These are phyloP conservation scores for Salvelinus sp. DNA, from an alignment of 2,113 vertebrate genomes.

Conservation along the genomic window DNA sequence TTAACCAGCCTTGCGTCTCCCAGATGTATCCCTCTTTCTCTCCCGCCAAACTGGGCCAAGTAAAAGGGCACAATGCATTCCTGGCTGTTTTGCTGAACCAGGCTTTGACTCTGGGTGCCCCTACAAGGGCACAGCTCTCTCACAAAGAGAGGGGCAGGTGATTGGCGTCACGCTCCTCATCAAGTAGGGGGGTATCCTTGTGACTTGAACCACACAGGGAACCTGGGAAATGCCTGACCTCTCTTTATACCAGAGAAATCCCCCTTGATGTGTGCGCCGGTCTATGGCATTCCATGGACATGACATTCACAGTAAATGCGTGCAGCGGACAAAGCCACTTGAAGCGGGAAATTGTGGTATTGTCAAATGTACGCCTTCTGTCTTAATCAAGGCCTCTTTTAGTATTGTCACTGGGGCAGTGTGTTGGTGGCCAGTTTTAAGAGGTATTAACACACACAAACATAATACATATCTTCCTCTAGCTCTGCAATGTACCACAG, in stretches of 20 bases:
- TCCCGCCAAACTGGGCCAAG: constrained; percentile 35
- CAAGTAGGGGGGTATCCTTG: constrained; percentile 19
- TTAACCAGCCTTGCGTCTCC: constrained; percentile 46
- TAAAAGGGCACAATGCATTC: constrained; percentile 46
- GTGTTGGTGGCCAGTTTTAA: constrained; percentile 26
- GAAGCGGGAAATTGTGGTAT: constrained; percentile 48
- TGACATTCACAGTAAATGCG: constrained; percentile 32
- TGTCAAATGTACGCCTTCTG: constrained; percentile 38
- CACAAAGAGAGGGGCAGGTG: constrained; percentile 57
- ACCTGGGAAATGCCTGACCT: constrained; percentile 63
- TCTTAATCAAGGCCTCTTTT: constrained; percentile 25
- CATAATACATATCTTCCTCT: neutral
- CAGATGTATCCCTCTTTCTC: constrained; percentile 40
- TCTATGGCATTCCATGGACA: constrained; percentile 60
- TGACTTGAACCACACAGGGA: constrained; percentile 18
- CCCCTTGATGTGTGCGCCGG: constrained; percentile 52
- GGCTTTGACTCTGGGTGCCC: constrained; percentile 38
- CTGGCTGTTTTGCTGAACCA: constrained; percentile 35
- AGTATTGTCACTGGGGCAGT: constrained; percentile 14
- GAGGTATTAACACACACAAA: neutral
- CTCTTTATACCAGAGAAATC: constrained; percentile 25
- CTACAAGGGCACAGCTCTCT: constrained; percentile 24
- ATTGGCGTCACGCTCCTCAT: constrained; percentile 34
- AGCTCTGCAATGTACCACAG: neutral
- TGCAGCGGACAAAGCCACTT: constrained; percentile 28